These are phyloP conservation scores for Leptinotarsa tumamoca DNA, from an alignment of 2,888 invertebrate genomes.

Conservation along the genomic window DNA sequence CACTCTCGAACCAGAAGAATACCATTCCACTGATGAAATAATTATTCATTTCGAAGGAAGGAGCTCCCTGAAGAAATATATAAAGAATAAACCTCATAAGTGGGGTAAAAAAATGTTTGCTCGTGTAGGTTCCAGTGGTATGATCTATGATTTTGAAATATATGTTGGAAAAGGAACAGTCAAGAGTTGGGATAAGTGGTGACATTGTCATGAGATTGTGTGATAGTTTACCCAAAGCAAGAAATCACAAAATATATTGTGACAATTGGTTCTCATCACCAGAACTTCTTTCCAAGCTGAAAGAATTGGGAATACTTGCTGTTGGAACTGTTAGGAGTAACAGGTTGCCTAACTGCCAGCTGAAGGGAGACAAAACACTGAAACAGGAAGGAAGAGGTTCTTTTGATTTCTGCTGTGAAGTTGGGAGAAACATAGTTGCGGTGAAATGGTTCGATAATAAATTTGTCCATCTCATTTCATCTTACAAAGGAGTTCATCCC, in stretches of 20 bases:
- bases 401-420: neutral
- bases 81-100: neutral
- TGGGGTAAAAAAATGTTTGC: neutral
- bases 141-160: constrained; percentile 7
- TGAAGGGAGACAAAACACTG: neutral
- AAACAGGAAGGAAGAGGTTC: neutral
- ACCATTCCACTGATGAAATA: neutral
- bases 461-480: neutral
- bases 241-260: neutral
- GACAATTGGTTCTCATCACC: neutral
- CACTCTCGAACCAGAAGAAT: neutral
- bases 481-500: neutral
- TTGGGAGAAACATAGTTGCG: neutral
- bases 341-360: too few relatives aligned
- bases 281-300: neutral
- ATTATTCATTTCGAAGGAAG: neutral
- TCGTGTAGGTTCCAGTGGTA: neutral
- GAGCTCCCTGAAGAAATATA: neutral
- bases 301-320: neutral
- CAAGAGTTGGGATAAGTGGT: neutral
- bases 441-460: neutral
- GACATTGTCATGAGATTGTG: constrained; percentile 6
- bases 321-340: too few relatives aligned
- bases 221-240: neutral
- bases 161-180: neutral